A percentile compares a stretch with the other conserved stretches of the same genome.
phyloP scores from a whole-genome alignment of 2,797 vertebrate species.

The Adrianichthys oophorus region DNA sequence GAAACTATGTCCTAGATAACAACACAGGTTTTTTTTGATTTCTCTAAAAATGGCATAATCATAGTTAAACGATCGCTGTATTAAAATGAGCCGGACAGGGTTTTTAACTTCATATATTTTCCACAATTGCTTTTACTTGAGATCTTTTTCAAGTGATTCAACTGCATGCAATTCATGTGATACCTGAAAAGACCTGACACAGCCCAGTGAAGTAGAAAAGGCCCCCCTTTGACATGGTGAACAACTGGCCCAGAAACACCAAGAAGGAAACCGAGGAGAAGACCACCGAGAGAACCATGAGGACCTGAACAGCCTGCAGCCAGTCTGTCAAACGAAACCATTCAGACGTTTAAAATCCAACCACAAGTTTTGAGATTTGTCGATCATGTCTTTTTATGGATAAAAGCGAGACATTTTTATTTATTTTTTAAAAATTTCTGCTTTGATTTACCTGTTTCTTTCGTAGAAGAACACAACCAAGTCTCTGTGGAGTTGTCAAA shows the following conservation, averaged over 20 bases:
- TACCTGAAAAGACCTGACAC: constrained; percentile 89
- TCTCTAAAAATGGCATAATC: too few species aligned
- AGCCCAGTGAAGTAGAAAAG: constrained; percentile 90
- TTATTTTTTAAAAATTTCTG: too few species aligned
- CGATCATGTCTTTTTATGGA: too few species aligned
- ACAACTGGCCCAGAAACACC: constrained; percentile 89
- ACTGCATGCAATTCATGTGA: constrained; percentile 3
- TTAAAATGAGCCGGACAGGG: too few species aligned
- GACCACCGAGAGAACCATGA: constrained; percentile 88
- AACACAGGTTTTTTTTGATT: too few species aligned
- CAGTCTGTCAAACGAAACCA: constrained; percentile 69
- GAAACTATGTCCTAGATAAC: too few species aligned
- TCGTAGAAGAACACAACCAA: constrained; percentile 81
- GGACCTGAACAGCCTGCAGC: constrained; percentile 86
- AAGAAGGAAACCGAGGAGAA: constrained; percentile 89
- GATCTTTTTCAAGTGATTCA: not conserved
- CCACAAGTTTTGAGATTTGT: too few species aligned
- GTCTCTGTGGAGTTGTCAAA: constrained; percentile 70
- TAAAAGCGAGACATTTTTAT: too few species aligned
- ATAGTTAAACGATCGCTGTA: too few species aligned
- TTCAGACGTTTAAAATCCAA: not conserved
- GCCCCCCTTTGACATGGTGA: constrained; percentile 86
- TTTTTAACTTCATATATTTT: too few species aligned
- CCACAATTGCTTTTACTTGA: too few species aligned
- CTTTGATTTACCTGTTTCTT: constrained; percentile 77